Base-by-base conservation (phyloP, 2,113 vertebrate species). In the Cyanoramphus novaezelandiae region DNA sequence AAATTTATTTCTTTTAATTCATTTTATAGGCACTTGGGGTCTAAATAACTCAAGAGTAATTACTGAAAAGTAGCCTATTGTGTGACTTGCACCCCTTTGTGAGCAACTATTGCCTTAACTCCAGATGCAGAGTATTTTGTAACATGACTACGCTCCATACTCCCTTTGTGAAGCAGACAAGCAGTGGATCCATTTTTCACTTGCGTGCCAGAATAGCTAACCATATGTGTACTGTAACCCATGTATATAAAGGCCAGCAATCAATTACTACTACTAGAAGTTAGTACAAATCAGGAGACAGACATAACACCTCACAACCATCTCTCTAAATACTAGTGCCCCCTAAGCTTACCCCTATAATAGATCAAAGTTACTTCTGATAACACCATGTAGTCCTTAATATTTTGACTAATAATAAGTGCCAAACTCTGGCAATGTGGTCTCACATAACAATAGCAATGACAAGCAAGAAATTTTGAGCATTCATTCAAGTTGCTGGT, bases 1-100 rank as follows among this genome's bases (percentile, higher is more conserved):
- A 94, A 96, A 94, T 97, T 97, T 96, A 96, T 95, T 95, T 96
- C 90, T 96, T 97, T 97, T 95, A 97, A 96, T 94, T 97, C 96
- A 83, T 94, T 96, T 97, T 96, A 96, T 96, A 94, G 92, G 93
- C 95, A 90, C 93, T 95, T 64, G 76, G 94, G 94, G 95, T 82
- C 90, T 81, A 90, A 95, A 96, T 81, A 96, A 94, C 94, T 95
- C 92, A 94, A 71, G 82, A 92, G 93, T 93, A 96, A 95, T 95
- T 96, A 95, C 95, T 93, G 92, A 94, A 88, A 95, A 94, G 92
- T 95, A 96, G 88, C 86, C 94, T 75, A 71, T 97, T 95, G 95
- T 96, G 88, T 62, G 92, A 81, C 95, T 97, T 83, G 93, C 88
- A 95, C 79, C 96, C 94, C 94, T 95, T 96, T 86, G 93, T 86